Conservation (phyloP, 2,113 vertebrate species). For the Thunnus maccoyii region DNA sequence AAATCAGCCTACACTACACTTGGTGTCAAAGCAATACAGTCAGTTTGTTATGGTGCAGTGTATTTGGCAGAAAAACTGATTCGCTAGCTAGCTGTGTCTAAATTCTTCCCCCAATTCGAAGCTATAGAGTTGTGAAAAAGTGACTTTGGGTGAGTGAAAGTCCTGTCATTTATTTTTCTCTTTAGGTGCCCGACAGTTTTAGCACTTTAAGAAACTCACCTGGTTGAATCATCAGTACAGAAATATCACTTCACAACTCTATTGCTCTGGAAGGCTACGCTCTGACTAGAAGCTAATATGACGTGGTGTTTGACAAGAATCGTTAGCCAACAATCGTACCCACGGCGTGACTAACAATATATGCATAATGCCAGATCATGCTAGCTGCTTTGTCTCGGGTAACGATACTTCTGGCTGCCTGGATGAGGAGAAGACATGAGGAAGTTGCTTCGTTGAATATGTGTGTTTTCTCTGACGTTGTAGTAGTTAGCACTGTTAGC, state of each 20-base stretch:
- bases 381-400: neutral
- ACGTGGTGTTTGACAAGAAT: neutral
- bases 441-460: conserved; percentile 26
- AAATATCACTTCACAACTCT: neutral
- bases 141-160: too few species aligned
- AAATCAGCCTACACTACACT: neutral
- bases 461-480: conserved; percentile 27
- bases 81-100: neutral
- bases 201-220: too few species aligned
- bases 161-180: too few species aligned
- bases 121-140: neutral
- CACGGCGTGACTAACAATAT: too few species aligned
- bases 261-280: neutral
- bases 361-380: neutral
- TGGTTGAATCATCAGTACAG: too few species aligned
- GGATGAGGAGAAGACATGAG: neutral
- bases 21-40: conserved; percentile 51
- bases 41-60: conserved; percentile 3
- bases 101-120: neutral
- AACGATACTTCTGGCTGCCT: neutral
- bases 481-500: conserved; percentile 44
- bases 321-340: neutral
- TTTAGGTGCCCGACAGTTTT: too few species aligned
- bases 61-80: conserved; percentile 1
- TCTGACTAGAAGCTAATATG: neutral